These are phyloP conservation scores for Trachymyrmex cornetzi DNA, from an alignment of 1,140 invertebrate species.

Conservation along the genomic window DNA sequence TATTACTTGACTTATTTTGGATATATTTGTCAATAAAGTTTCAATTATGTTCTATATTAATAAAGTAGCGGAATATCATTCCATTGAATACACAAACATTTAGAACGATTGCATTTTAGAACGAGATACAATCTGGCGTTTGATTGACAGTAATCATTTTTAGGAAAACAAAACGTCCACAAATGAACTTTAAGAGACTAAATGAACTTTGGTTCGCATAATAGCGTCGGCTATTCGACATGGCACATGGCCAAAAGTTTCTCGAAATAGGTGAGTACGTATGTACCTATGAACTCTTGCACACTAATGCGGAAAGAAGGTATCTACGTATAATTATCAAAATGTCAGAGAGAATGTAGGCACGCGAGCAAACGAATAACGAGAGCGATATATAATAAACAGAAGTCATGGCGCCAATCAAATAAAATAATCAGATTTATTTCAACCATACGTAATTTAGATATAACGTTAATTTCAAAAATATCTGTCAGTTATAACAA, in stretches of 20 bases:
- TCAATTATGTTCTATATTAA: background rate
- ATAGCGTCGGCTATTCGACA: constrained; percentile 72
- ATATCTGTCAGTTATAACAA: background rate
- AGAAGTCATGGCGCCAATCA: background rate
- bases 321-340: constrained; percentile 21
- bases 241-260: constrained; percentile 75
- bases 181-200: constrained; percentile 32
- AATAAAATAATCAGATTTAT: background rate
- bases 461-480: background rate
- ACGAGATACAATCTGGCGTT: background rate
- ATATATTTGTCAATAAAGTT: background rate
- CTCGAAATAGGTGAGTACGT: constrained; percentile 74
- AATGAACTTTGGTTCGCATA: constrained; percentile 71
- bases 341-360: constrained; percentile 32
- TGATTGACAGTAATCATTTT: constrained; percentile 29
- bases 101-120: background rate
- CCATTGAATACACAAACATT: background rate
- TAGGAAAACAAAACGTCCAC: background rate
- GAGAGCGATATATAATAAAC: background rate
- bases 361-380: constrained; percentile 6
- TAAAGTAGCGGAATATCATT: background rate
- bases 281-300: constrained; percentile 44
- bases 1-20: background rate
- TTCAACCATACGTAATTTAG: background rate
- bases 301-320: constrained; percentile 44